phyloP scores from a whole-genome alignment of 2,113 vertebrate species.

The Numenius arquata region DNA sequence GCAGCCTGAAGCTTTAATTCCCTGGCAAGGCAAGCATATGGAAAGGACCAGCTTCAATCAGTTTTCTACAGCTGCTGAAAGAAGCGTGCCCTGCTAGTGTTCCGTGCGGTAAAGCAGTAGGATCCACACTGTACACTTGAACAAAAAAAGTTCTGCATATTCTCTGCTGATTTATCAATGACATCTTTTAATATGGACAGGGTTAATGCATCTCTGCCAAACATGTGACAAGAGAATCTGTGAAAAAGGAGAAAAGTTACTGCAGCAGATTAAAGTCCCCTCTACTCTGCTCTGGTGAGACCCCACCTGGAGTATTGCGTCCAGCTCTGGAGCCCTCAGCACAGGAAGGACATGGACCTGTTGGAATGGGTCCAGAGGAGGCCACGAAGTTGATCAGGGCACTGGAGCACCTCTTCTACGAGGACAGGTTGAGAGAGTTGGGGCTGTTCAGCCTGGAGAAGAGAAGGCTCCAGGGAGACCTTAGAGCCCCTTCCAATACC shows the following conservation, averaged over 20 bases:
- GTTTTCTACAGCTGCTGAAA: slow-evolving; percentile 1
- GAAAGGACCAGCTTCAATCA: not conserved
- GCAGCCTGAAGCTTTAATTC: slow-evolving; percentile 2
- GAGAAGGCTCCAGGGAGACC: no score
- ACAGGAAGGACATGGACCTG: no score
- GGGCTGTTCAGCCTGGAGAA: no score
- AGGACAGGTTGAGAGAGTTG: no score
- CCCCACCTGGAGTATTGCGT: no score
- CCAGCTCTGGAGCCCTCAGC: no score
- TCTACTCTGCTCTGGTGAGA: no score
- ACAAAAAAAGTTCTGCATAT: not conserved
- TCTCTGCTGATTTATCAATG: not conserved
- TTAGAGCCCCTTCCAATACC: no score
- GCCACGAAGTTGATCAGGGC: no score
- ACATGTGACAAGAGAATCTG: not conserved
- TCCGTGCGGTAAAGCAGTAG: not conserved
- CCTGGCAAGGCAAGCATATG: not conserved
- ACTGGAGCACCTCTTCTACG: no score
- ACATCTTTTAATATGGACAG: not conserved
- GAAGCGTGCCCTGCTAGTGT: not conserved
- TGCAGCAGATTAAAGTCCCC: not conserved
- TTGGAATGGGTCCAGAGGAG: no score
- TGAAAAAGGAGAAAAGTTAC: not conserved
- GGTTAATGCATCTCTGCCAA: not conserved
- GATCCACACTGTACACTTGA: not conserved